Evolutionary conservation across 2,797 vertebrate genomes (phyloP), one percentile per base, ranked within the genome.

Genomic region (Falco cherrug): DNA sequence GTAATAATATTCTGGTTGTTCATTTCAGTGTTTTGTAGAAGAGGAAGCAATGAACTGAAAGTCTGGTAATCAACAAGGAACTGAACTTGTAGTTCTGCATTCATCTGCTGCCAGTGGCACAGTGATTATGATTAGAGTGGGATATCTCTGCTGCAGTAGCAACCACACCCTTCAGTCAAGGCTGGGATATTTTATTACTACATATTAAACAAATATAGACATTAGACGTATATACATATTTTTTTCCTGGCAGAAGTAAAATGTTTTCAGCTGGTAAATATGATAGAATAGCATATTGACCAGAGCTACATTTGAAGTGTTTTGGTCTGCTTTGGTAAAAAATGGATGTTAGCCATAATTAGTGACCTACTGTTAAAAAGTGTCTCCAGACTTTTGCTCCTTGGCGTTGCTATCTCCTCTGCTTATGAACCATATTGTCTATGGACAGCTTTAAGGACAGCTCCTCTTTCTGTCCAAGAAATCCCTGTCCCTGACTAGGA

Each of bases 61-160:
- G 73, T 79, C 61, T 92, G 65, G 50, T 92, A 97, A 96, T 95
- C 84, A 95, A 25, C 78, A 67, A 97, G 68, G 64, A 94, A 85
- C 57, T 85, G 86, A 78, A 91, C 92, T 83, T 92, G 84, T 37
- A 92, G 35, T 87, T 93, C 80, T 93, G 57, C 75, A 85, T 85
- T 83, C 71, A 92, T 89, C 86, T 93, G 53, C 68, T 92, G 60
- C 54, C 60, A 54, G 45, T 70, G 69, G 39, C 77, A 84, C 22
- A 41, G 74, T 45, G 63, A 65, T 90, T 75, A 81, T 75, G 53
- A 64, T 77, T 74, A 68, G 43, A 87, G 68, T 80, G 43, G 35
- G 31, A 31, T 71, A 76, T 48, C 50, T 94, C 47, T 11, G 11
- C 51, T 84, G 64, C n/a, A 68, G 37, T n/a, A 78, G n/a, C 29